These are phyloP conservation scores for Elymnias hypermnestra DNA, from an alignment of 1,140 invertebrate genomes.

Conservation along the genomic window DNA sequence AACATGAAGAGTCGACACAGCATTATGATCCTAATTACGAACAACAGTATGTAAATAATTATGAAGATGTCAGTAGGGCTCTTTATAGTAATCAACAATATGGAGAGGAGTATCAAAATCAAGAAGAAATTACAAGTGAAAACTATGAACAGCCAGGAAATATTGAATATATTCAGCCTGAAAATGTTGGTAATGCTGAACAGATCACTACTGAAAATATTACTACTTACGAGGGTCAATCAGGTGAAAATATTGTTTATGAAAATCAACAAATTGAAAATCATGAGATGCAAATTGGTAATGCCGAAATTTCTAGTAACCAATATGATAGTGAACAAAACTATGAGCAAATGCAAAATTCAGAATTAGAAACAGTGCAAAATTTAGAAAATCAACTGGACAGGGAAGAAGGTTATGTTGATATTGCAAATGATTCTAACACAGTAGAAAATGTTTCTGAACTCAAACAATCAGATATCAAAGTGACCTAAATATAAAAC, in stretches of 20 bases:
- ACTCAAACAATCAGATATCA: background rate
- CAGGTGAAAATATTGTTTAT: conserved; percentile 8
- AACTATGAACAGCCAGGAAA: conserved; percentile 5
- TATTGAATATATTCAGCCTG: background rate
- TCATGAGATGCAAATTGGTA: no score
- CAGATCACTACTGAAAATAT: background rate
- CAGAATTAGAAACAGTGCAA: conserved; percentile 17
- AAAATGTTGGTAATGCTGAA: background rate
- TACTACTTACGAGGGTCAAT: conserved; percentile 17
- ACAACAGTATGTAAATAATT: conserved; percentile 38
- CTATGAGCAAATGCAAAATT: conserved; percentile 7
- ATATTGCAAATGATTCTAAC: conserved; percentile 5
- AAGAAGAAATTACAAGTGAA: conserved; percentile 1
- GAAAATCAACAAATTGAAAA: conserved; percentile 11
- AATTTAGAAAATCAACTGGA: conserved; percentile 34
- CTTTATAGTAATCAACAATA: conserved; percentile 29
- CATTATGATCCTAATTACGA: conserved; percentile 51
- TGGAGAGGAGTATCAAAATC: conserved; percentile 10
- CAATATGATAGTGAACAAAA: background rate
- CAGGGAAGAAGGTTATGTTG: conserved; percentile 31
- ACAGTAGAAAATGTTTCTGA: background rate
- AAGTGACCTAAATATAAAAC: background rate
- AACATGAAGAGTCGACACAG: conserved; percentile 42
- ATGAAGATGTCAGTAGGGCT: conserved; percentile 19
- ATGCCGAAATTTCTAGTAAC: background rate